A percentile compares a stretch with the other conserved stretches of the same genome.
Conservation (phyloP, 2,797 vertebrate genomes). For the Mormyrus hasselquistii region DNA sequence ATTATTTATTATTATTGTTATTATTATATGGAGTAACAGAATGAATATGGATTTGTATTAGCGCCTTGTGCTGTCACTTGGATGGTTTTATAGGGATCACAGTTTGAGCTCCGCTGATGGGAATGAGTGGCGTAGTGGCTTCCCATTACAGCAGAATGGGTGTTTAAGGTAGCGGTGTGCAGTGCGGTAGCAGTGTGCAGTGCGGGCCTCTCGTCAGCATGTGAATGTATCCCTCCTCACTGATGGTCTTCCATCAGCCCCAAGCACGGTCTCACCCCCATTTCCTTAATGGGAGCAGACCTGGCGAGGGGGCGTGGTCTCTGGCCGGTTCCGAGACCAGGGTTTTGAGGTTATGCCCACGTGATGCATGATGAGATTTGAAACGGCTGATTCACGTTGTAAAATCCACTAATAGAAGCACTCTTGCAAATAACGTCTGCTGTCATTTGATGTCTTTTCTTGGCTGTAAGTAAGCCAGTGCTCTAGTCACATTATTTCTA, state of each 20-base stretch:
- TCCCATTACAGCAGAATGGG: conserved; percentile 1
- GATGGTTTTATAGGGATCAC: not conserved
- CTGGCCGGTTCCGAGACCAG: not conserved
- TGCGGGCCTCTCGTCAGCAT: not conserved
- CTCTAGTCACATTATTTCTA: not conserved
- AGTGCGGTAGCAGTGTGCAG: not conserved
- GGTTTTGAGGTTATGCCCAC: not conserved
- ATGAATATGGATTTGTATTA: not conserved
- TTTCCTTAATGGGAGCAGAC: conserved; percentile 15
- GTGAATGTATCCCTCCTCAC: not conserved
- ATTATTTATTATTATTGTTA: not conserved
- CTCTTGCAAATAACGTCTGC: not conserved
- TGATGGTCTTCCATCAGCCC: conserved; percentile 37
- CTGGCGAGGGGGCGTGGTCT: not conserved
- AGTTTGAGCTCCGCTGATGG: not conserved
- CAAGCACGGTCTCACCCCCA: conserved; percentile 25
- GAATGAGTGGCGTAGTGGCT: not conserved
- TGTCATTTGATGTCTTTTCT: not conserved
- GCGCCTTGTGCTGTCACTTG: not conserved
- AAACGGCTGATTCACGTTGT: not conserved
- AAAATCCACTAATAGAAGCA: not conserved
- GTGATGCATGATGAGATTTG: not conserved
- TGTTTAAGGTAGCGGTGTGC: conserved; percentile 19
- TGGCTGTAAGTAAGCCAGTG: not conserved
- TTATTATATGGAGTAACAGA: not conserved